Conservation (phyloP, 2,888 invertebrate species). For the Apoda limacodes region DNA sequence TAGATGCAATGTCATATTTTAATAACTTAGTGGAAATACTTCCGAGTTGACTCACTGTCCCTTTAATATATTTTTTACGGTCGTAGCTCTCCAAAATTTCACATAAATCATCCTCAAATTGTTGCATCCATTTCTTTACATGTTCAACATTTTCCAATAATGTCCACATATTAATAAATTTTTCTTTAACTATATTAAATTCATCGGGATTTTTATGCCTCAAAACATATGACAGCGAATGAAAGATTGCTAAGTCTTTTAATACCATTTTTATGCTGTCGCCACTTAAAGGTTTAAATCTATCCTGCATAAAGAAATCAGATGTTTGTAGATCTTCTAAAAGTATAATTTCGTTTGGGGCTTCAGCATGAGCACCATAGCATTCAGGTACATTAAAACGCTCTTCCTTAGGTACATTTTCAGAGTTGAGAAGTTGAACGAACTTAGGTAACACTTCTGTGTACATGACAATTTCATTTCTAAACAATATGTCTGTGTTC, state of each 20-base stretch:
- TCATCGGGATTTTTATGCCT: constrained; percentile 31
- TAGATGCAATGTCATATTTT: constrained; percentile 20
- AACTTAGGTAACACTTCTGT: constrained; percentile 29
- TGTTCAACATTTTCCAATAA: not conserved
- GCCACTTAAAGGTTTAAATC: constrained; percentile 25
- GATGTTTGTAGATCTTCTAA: constrained; percentile 32
- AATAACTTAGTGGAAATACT: constrained; percentile 10
- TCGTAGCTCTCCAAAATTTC: constrained; percentile 22
- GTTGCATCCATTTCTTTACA: not conserved
- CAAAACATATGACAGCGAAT: constrained; percentile 34
- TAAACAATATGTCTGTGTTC: constrained; percentile 19
- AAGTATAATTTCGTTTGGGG: constrained; percentile 30
- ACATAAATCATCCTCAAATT: not conserved
- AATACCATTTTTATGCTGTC: constrained; percentile 28
- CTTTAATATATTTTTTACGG: constrained; percentile 21
- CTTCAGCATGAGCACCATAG: constrained; percentile 27
- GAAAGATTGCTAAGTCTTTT: constrained; percentile 30
- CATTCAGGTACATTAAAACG: constrained; percentile 27
- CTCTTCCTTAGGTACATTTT: constrained; percentile 26
- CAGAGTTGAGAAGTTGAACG: constrained; percentile 27
- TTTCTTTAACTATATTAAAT: constrained; percentile 21
- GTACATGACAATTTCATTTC: constrained; percentile 32
- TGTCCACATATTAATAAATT: not conserved
- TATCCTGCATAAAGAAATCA: constrained; percentile 29
- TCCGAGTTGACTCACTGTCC: constrained; percentile 14